Evolutionary conservation across 2,888 invertebrate species (phyloP).

Genomic region (Pristionchus arcanus): DNA sequence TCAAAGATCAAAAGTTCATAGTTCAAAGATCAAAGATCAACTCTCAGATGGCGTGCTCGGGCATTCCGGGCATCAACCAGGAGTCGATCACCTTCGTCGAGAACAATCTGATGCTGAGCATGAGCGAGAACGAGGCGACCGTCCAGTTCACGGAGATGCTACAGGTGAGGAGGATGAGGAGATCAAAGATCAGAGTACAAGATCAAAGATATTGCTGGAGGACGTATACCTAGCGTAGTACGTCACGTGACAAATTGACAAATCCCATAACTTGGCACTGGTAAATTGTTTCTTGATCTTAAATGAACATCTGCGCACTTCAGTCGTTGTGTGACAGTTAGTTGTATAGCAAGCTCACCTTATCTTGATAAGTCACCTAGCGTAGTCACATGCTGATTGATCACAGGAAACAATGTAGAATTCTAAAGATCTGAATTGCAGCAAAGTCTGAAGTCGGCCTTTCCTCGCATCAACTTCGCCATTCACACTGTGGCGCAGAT

Average conservation of each 20-base stretch:
- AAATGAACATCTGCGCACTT: not conserved
- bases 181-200: slow-evolving; percentile 79
- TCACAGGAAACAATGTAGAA: too few relatives aligned
- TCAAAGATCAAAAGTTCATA: too few relatives aligned
- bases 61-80: slow-evolving; percentile 92
- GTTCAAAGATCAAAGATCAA: not conserved
- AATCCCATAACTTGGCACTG: too few relatives aligned
- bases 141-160: slow-evolving; percentile 86
- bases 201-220: too few relatives aligned
- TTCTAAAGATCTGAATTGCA: not conserved
- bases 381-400: too few relatives aligned
- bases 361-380: not conserved
- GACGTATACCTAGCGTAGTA: too few relatives aligned
- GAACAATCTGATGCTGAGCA: slow-evolving; percentile 90
- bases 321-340: too few relatives aligned
- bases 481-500: slow-evolving; percentile 96
- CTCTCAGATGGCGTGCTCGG: slow-evolving; percentile 91
- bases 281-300: too few relatives aligned
- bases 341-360: too few relatives aligned
- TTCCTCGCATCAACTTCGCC: slow-evolving; percentile 97
- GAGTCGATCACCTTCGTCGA: slow-evolving; percentile 95
- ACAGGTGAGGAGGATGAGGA: slow-evolving; percentile 84
- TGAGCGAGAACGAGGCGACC: slow-evolving; percentile 95
- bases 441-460: slow-evolving; percentile 68
- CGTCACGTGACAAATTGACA: too few relatives aligned